phyloP scores from a whole-genome alignment of 2,113 vertebrate genomes.

The Monopterus albus region DNA sequence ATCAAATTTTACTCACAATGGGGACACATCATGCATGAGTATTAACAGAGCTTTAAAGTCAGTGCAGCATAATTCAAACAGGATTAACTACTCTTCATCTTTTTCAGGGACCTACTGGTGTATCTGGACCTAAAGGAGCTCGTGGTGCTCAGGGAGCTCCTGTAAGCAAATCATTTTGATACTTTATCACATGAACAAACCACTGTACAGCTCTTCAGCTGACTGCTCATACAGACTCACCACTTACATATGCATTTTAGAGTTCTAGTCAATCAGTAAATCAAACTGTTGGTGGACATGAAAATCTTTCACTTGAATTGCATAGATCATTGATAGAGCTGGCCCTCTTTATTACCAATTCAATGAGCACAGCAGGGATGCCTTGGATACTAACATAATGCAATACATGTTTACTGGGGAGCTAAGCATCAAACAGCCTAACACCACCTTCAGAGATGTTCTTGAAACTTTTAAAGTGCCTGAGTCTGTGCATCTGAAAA shows the following conservation, averaged over 20 bases:
- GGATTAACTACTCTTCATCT: slow-evolving; percentile 10
- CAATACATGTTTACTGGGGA: too few species aligned
- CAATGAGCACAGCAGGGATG: too few species aligned
- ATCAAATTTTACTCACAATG: not conserved
- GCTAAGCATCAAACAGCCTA: too few species aligned
- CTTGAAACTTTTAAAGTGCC: too few species aligned
- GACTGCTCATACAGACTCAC: not conserved
- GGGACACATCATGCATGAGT: too few species aligned
- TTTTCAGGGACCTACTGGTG: slow-evolving; percentile 92
- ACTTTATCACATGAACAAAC: not conserved
- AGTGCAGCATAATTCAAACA: not conserved
- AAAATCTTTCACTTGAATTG: too few species aligned
- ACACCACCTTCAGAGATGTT: too few species aligned
- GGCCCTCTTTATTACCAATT: too few species aligned
- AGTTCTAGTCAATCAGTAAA: not conserved
- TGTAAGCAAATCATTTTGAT: slow-evolving; percentile 80
- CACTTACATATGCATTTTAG: not conserved
- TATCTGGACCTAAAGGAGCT: slow-evolving; percentile 92
- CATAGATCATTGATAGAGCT: too few species aligned
- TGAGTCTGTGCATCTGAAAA: too few species aligned
- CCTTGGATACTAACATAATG: too few species aligned
- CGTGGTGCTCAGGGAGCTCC: slow-evolving; percentile 94
- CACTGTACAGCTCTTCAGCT: not conserved
- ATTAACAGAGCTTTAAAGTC: slow-evolving; percentile 3
- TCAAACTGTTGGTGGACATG: too few species aligned